Base-by-base conservation (phyloP, 2,888 invertebrate genomes). In the Lasioglossum vierecki region DNA sequence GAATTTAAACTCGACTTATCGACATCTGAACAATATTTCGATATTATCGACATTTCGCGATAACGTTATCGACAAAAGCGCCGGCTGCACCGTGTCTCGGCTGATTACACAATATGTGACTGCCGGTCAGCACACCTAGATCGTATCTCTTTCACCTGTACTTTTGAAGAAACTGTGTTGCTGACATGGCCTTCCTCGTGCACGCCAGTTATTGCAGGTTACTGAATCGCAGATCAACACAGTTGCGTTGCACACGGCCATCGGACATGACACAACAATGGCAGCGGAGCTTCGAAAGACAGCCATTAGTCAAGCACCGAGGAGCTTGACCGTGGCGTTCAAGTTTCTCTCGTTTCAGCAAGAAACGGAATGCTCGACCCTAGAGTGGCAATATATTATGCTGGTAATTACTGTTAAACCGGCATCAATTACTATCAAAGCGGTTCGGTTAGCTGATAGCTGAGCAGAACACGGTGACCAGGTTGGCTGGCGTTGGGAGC, bases 361-460 rank as follows among this genome's bases (percentile, higher is more conserved):
- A 82, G 82, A 80, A 86, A 66, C 75, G 82, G 85, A 78, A 86
- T 85, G 77, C 74, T 75, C 75, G 70, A 71, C 72, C 78, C 75
- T 39, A 68, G 75, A 74, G 46, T 74, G 74, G 86, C 80, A 78
- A 86, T 86, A 85, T 78, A 86, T 86, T 86, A 86, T 39, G 60
- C 74, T 39, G 60, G 85, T 86, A 86, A 86, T 86, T 86, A 86
- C 86, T 86, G 85, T 85, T 86, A 86, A 85, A 85, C 79, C 83
- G 60, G 85, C 84, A 79, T 89, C 89, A 84, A 89, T 89, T 89
- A 89, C 85, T 76, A 88, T 88, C 85, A 70, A 80, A 53, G 80
- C 72, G 39, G 73, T 75, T 49, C 73, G 82, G 76, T 79, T 75
- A 72, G 71, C 76, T 57, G 87, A 83, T 77, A 66, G 79, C 70